Percentiles rank a stretch among this genome's conserved stretches.
Evolutionary conservation across 2,888 invertebrate species (phyloP).

Genomic region (Machimus rusticus): DNA sequence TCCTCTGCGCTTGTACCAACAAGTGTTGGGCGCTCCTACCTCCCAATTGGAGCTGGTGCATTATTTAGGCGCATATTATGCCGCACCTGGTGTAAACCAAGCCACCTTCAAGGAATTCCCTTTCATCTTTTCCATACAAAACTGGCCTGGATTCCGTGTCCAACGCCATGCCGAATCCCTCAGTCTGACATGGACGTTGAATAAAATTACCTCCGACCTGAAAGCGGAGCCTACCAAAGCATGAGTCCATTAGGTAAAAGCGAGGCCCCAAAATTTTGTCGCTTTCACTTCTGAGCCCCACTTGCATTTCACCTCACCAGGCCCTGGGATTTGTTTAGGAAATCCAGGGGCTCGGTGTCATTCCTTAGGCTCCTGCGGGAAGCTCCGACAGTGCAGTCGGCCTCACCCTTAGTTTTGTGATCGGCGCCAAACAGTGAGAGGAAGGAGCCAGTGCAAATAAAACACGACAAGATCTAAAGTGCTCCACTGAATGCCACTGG

Average conservation of each 20-base stretch:
- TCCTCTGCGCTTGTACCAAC: not conserved
- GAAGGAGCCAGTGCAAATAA: not conserved
- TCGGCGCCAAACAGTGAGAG: not conserved
- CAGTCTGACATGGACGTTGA: not conserved
- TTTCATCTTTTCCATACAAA: not conserved
- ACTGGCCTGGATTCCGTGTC: not conserved
- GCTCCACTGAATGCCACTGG: not conserved
- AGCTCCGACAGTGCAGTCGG: not conserved
- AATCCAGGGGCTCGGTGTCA: not conserved
- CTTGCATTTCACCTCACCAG: not conserved
- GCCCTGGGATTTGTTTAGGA: not conserved
- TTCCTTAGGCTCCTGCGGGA: not conserved
- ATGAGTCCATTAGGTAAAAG: not conserved
- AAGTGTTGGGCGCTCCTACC: not conserved
- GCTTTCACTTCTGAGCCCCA: not conserved
- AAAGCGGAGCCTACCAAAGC: not conserved
- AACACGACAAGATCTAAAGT: not conserved
- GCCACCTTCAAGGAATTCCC: not conserved
- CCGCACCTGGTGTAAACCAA: not conserved
- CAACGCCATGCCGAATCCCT: not conserved
- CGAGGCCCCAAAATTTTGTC: not conserved
- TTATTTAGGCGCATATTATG: not conserved
- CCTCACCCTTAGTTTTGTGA: not conserved
- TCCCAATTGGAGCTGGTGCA: not conserved
- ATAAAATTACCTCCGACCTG: not conserved